Evolutionary conservation across 2,888 invertebrate species (phyloP).

Genomic region (Caenorhabditis sp.): DNA sequence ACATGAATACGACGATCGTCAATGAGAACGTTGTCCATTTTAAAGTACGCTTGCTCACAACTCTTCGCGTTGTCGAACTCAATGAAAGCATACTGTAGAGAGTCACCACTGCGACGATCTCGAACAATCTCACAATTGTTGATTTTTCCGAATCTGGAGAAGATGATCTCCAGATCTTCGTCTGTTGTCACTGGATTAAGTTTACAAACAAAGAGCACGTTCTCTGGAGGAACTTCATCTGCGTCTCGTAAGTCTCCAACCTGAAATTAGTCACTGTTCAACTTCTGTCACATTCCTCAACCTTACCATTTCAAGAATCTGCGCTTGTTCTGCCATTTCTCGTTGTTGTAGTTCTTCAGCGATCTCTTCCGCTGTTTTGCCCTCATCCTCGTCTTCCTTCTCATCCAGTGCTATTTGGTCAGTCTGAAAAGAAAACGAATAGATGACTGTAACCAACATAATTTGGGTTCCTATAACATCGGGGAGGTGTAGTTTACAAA

Average conservation of each 20-base stretch:
- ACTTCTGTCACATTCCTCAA: background rate
- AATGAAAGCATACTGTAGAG: slow-evolving; percentile 98
- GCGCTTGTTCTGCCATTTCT: slow-evolving; percentile 96
- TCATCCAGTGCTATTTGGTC: slow-evolving; percentile 81
- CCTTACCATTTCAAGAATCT: slow-evolving; percentile 93
- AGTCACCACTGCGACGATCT: slow-evolving; percentile 94
- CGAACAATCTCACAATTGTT: slow-evolving; percentile 88
- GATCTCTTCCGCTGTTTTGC: slow-evolving; percentile 91
- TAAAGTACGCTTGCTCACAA: slow-evolving; percentile 98
- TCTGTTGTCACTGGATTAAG: slow-evolving; percentile 98
- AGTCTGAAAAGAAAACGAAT: slow-evolving; percentile 50
- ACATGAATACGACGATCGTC: slow-evolving; percentile 99
- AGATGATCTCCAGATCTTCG: slow-evolving; percentile 94
- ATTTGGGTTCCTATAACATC: too few relatives aligned
- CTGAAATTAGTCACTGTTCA: slow-evolving; percentile 61
- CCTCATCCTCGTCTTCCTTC: slow-evolving; percentile 87
- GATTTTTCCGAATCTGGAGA: slow-evolving; percentile 89
- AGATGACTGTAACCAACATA: background rate
- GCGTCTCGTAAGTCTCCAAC: slow-evolving; percentile 97
- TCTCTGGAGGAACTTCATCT: slow-evolving; percentile 98
- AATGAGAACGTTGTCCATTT: slow-evolving; percentile 99
- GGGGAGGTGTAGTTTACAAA: too few relatives aligned
- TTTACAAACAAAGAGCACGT: slow-evolving; percentile 99
- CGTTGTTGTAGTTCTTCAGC: slow-evolving; percentile 92
- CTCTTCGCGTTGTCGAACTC: slow-evolving; percentile 91